Evolutionary conservation across 2,888 invertebrate species (phyloP), one percentile per base, ranked within the genome.

Genomic region (Formica aserva): DNA sequence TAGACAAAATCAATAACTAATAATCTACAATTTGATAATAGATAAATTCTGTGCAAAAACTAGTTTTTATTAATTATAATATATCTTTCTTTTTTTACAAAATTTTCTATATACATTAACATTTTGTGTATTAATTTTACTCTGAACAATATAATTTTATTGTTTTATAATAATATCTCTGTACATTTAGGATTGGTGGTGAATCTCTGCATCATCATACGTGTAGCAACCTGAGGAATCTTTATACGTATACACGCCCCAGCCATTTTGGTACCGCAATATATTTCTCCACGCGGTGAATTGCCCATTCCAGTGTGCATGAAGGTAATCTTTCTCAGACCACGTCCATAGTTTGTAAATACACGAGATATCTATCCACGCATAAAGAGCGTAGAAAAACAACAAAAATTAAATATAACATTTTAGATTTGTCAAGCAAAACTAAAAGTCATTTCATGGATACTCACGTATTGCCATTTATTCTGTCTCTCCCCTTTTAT

Each of bases 251-350:
- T 82, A 77, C 90, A 95, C 13, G 96, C 96, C 35, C 96, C 96
- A 71, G 96, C 95, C 95, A 97, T 96, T 95, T 97, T 97, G 83
- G 95, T 95, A 9, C 97, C 97, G 94, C 96, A 97, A 93, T 96
- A 95, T 13, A 97, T 6, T 32, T 0, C 6, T 6, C 6, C 97
- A 57, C 95, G 97, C 93, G 95, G 97, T 87, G 95, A 95, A 1
- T 92, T 94, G 91, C 97, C 97, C 75, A 91, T 92, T n/a, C 97
- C 97, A 81, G 92, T 92, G 92, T 97, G 96, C 82, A 90, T 90
- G 90, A 96, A 96, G 35, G 89, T 86, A 38, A 97, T 94, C 85
- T 92, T 95, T 65, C 95, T 93, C 1, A 96, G 93, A 66, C 96
- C 95, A 26, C 92, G 91, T 8, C 95, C 95, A 92, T 96, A 96